These are phyloP conservation scores for Drosophila tsacasi DNA, from an alignment of 1,140 invertebrate species.

Conservation along the genomic window DNA sequence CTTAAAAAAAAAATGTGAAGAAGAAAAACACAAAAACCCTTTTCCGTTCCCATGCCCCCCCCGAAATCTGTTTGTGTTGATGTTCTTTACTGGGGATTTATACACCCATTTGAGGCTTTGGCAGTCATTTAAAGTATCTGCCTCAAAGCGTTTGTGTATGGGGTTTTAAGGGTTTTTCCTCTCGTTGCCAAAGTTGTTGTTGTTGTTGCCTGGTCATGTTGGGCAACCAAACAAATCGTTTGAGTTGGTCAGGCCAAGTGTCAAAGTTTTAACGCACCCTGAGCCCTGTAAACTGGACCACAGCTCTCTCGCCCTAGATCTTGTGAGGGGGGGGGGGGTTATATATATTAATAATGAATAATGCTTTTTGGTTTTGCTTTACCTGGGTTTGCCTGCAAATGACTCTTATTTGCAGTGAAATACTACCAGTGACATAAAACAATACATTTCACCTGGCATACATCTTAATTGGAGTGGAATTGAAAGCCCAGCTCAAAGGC, in stretches of 20 bases:
- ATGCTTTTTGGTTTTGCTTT: constrained; percentile 27
- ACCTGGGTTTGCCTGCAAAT: constrained; percentile 6
- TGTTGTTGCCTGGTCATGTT: constrained; percentile 57
- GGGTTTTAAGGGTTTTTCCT: constrained; percentile 49
- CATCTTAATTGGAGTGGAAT: constrained; percentile 66
- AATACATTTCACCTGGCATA: constrained; percentile 48
- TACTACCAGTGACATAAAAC: constrained; percentile 33
- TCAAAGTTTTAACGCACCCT: constrained; percentile 70
- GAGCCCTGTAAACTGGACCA: constrained; percentile 14
- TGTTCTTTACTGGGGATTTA: constrained; percentile 52
- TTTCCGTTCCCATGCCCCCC: constrained; percentile 10
- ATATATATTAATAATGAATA: constrained; percentile 53
- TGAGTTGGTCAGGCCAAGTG: constrained; percentile 74
- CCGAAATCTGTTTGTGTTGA: constrained; percentile 32
- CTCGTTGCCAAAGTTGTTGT: constrained; percentile 37
- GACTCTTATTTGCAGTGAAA: constrained; percentile 49
- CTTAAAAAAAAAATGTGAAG: constrained; percentile 21
- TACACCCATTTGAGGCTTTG: constrained; percentile 53
- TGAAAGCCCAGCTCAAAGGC: constrained; percentile 42
- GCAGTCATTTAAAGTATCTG: constrained; percentile 71
- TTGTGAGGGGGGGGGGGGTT: not conserved
- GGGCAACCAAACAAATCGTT: constrained; percentile 75
- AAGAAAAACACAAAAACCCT: constrained; percentile 52
- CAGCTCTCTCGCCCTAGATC: not conserved
- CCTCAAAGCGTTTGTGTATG: constrained; percentile 65